These are phyloP conservation scores for Brachionus manjavacas DNA, from an alignment of 1,140 invertebrate species.

Conservation along the genomic window DNA sequence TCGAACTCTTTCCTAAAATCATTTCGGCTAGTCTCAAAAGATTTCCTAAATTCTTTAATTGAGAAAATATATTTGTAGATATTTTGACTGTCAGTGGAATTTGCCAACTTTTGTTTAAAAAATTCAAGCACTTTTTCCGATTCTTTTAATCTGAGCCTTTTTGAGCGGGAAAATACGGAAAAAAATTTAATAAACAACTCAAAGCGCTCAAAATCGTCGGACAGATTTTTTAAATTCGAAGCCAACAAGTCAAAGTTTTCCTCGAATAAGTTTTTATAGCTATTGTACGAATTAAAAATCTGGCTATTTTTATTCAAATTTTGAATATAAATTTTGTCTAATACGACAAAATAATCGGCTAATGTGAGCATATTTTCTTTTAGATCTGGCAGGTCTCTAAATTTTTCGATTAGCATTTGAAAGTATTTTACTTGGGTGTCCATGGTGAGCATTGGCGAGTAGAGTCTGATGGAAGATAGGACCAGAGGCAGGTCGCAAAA, in stretches of 20 bases:
- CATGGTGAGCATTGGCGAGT: neutral
- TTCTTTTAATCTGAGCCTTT: neutral
- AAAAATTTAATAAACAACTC: slow-evolving; percentile 25
- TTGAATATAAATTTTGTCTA: slow-evolving; percentile 18
- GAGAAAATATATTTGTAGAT: slow-evolving; percentile 9
- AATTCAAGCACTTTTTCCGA: neutral
- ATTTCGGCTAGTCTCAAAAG: neutral
- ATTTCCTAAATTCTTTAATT: neutral
- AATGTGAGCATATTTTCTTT: neutral
- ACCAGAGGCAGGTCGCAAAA: neutral
- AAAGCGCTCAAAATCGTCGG: neutral
- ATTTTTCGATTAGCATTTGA: neutral
- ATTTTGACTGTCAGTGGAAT: slow-evolving; percentile 2
- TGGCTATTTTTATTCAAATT: neutral
- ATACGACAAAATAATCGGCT: neutral
- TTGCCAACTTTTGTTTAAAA: neutral
- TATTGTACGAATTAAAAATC: neutral
- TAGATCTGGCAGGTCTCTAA: neutral
- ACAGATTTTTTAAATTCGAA: neutral
- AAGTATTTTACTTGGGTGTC: slow-evolving; percentile 3
- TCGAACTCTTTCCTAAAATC: neutral
- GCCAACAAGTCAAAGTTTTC: neutral
- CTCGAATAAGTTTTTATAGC: neutral
- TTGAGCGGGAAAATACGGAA: neutral
- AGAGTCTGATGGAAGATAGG: neutral